Evolutionary conservation across 2,113 vertebrate species (phyloP).

Genomic region (Otis tarda): DNA sequence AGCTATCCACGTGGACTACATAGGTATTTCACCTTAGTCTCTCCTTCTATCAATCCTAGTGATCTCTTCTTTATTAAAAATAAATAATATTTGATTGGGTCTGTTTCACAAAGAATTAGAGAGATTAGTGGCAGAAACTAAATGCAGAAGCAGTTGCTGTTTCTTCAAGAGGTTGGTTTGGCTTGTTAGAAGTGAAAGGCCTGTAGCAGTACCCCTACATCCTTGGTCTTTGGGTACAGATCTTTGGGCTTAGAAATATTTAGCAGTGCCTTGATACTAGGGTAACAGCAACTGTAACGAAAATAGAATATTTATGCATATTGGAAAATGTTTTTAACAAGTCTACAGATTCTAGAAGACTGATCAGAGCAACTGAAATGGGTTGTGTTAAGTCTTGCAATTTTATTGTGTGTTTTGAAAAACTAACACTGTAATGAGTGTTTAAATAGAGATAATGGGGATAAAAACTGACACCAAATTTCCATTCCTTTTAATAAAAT

Average conservation of each 20-base stretch:
- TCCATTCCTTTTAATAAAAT: neutral
- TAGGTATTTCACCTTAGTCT: neutral
- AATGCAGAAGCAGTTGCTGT: neutral
- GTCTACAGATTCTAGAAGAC: neutral
- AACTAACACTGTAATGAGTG: neutral
- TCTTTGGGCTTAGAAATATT: neutral
- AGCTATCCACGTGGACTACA: neutral
- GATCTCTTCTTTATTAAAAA: constrained; percentile 6
- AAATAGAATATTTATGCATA: neutral
- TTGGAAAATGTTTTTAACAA: neutral
- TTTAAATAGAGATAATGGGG: neutral
- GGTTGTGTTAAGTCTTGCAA: neutral
- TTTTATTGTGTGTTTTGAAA: neutral
- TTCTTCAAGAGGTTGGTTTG: neutral
- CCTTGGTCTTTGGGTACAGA: neutral
- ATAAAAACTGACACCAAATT: neutral
- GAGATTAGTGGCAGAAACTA: neutral
- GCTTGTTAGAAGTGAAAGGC: neutral
- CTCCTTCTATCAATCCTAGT: neutral
- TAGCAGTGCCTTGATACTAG: neutral
- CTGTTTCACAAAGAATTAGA: neutral
- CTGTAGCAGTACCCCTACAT: neutral
- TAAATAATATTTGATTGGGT: neutral
- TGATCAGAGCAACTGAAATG: neutral
- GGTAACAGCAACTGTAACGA: neutral